Evolutionary conservation across 2,797 vertebrate species (phyloP), one percentile per base, ranked within the genome.

Genomic region (Smutsia temminckii): DNA sequence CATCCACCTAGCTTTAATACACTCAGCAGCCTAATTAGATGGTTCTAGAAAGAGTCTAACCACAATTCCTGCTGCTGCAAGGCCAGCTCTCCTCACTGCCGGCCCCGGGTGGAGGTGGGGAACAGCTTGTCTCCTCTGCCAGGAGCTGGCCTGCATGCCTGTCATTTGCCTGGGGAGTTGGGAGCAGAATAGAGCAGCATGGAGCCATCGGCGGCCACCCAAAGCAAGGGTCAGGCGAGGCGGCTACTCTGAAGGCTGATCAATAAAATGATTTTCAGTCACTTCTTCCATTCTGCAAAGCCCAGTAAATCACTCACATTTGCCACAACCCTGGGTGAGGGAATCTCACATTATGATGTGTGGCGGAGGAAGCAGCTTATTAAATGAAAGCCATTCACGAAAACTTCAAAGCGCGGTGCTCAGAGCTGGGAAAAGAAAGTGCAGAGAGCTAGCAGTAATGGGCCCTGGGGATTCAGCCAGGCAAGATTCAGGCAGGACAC

Each of bases 371-470:
- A 57, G 53, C 25, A 64, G 79, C 53, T 97, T 92, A 95, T 96
- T 89, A 93, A 91, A 95, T 95, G 92, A 85, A 87, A 95, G 92
- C 71, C 91, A 92, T 95, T 90, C 95, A 94, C 0, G 63, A 96
- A 97, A 96, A 94, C 91, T 85, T 96, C 93, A 34, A 95, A 95
- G 88, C 27, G 34, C 72, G 12, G 14, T 18, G 91, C 94, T 94
- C 87, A 57, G 89, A 89, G 95, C 89, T 78, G 83, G 93, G 89
- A 94, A 94, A 95, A 88, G 57, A 49, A 87, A 87, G 51, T 27
- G 61, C 66, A 57, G 71, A 57, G 0, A 40, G 68, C 51, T 20
- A n/a, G 57, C 83, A 86, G 51, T 53, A 59, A 86, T 32, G 92
- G 75, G 49, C 83, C 85, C 53, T n/a, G 64, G 95, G 90, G 90